Evolutionary conservation across 2,888 invertebrate genomes (phyloP).

Genomic region (Stenotaenia linearis): DNA sequence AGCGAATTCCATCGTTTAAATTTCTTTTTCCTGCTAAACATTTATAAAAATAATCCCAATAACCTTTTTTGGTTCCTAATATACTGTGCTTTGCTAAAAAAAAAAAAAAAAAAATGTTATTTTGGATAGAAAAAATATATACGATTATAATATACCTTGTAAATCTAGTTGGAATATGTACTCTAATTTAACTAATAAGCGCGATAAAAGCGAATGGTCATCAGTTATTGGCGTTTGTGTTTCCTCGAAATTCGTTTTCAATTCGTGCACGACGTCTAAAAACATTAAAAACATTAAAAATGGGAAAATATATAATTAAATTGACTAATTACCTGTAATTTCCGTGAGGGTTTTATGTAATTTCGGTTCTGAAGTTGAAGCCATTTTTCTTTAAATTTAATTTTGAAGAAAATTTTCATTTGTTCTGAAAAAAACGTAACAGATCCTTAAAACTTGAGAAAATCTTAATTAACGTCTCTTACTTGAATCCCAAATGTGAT

Average conservation of each 20-base stretch:
- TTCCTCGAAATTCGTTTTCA: constrained; percentile 37
- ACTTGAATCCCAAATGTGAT: background rate
- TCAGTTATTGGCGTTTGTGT: constrained; percentile 46
- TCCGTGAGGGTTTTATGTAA: background rate
- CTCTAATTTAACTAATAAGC: constrained; percentile 49
- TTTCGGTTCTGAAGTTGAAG: background rate
- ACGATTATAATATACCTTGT: constrained; percentile 44
- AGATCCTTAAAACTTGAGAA: background rate
- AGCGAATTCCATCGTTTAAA: constrained; percentile 48
- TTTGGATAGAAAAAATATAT: too few relatives aligned
- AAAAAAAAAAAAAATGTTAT: too few relatives aligned
- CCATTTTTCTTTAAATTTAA: background rate
- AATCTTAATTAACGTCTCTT: background rate
- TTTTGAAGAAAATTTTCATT: background rate
- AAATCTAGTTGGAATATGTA: constrained; percentile 46
- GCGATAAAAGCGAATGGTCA: constrained; percentile 46
- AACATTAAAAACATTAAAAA: constrained; percentile 31
- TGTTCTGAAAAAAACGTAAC: background rate
- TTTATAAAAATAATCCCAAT: constrained; percentile 49
- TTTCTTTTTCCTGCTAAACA: constrained; percentile 46
- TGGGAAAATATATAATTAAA: background rate
- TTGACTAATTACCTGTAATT: background rate
- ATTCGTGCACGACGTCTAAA: constrained; percentile 32
- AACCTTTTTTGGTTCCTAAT: constrained; percentile 46
- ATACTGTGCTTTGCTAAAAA: constrained; percentile 44